Percentiles rank a stretch among this genome's conserved stretches.
Conservation (phyloP, 2,888 invertebrate species). For the Lamellibrachia columna region DNA sequence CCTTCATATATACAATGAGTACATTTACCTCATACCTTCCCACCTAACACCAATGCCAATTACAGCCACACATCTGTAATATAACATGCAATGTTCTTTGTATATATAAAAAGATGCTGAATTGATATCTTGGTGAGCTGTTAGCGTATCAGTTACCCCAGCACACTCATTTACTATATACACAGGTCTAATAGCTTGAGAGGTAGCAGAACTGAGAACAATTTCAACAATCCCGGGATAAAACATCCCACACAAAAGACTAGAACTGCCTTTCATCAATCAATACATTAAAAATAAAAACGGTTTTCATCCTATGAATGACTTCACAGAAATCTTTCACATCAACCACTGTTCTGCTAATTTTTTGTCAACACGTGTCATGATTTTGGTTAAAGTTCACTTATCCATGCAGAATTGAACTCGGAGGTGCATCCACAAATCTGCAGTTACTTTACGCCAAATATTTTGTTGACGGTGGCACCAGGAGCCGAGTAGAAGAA, state of each 20-base stretch:
- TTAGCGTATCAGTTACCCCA: neutral
- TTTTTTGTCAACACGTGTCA: neutral
- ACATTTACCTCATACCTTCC: neutral
- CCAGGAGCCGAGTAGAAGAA: conserved; percentile 42
- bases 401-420: conserved; percentile 8
- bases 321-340: neutral
- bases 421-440: neutral
- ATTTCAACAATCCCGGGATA: neutral
- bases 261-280: neutral
- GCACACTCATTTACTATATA: neutral
- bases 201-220: neutral
- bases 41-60: neutral
- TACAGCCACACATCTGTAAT: neutral
- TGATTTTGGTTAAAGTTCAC: neutral
- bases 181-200: no score
- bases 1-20: no score
- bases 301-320: neutral
- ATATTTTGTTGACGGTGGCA: conserved; percentile 37
- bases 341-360: neutral
- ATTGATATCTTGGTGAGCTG: neutral
- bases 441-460: conserved; percentile 23
- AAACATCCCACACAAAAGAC: neutral
- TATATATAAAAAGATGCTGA: neutral
- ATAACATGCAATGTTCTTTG: no score
- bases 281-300: neutral